Evolutionary conservation across 1,140 invertebrate species (phyloP).

Genomic region (Zaprionus davidi): DNA sequence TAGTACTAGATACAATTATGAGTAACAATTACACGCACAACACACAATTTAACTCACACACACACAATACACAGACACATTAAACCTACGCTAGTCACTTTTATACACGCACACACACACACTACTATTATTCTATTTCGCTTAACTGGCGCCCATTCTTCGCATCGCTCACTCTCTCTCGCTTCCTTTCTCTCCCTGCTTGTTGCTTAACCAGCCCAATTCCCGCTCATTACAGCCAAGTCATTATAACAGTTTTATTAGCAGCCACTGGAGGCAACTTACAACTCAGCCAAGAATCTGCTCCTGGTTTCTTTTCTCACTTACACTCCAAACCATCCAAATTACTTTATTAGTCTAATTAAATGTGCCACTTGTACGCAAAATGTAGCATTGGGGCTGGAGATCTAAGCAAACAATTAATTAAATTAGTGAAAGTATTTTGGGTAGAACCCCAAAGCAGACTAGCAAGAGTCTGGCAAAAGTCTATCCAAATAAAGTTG

Average conservation of each 20-base stretch:
- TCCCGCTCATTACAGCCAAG: constrained; percentile 41
- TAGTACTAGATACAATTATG: constrained; percentile 24
- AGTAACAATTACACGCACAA: constrained; percentile 18
- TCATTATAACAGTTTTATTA: constrained; percentile 81
- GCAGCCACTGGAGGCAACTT: constrained; percentile 43
- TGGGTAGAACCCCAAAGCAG: not conserved
- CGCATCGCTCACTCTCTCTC: not conserved
- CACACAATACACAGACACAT: constrained; percentile 6
- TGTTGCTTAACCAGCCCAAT: constrained; percentile 21
- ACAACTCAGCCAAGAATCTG: not conserved
- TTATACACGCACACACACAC: constrained; percentile 45
- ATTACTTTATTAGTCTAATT: constrained; percentile 82
- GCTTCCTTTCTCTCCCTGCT: not conserved
- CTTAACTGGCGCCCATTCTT: constrained; percentile 60
- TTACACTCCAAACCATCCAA: constrained; percentile 57
- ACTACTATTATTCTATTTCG: constrained; percentile 50
- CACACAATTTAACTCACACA: constrained; percentile 4
- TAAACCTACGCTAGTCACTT: constrained; percentile 52
- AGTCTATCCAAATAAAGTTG: not conserved
- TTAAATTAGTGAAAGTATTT: constrained; percentile 70
- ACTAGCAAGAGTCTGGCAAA: not conserved
- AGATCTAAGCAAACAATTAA: constrained; percentile 67
- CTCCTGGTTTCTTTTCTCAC: constrained; percentile 40
- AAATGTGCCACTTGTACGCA: constrained; percentile 73
- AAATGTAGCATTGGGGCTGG: constrained; percentile 52